phyloP scores from a whole-genome alignment of 2,888 invertebrate genomes.

The Hypomecis punctinalis region DNA sequence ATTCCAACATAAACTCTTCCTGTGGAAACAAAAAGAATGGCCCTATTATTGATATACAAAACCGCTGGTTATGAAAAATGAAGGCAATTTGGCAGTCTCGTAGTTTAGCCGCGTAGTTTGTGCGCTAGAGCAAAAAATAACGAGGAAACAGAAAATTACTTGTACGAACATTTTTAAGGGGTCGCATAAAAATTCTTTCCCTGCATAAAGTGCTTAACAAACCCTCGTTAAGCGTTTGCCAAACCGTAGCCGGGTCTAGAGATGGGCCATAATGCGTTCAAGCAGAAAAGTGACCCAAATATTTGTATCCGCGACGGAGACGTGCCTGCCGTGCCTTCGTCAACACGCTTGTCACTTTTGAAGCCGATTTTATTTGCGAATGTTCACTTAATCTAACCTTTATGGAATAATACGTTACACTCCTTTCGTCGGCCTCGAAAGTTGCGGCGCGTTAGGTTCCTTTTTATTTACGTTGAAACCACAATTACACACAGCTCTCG shows the following conservation, averaged over 20 bases:
- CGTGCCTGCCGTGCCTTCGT: constrained; percentile 28
- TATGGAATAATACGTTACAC: constrained; percentile 39
- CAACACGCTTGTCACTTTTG: constrained; percentile 25
- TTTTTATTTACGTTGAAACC: constrained; percentile 45
- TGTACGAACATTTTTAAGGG: constrained; percentile 26
- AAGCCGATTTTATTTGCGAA: constrained; percentile 31
- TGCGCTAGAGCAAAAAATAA: constrained; percentile 23
- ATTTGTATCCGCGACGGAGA: constrained; percentile 28
- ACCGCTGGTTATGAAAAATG: constrained; percentile 30
- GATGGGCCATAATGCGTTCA: constrained; percentile 33
- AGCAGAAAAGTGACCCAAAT: constrained; percentile 42
- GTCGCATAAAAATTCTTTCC: constrained; percentile 33
- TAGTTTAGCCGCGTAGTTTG: constrained; percentile 26
- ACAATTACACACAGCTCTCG: constrained; percentile 45
- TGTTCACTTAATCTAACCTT: constrained; percentile 34
- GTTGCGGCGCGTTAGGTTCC: constrained; percentile 51
- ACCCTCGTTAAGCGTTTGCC: constrained; percentile 42
- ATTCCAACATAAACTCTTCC: constrained; percentile 11
- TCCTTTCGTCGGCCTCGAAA: constrained; percentile 44
- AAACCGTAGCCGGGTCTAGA: constrained; percentile 33
- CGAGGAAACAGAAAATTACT: constrained; percentile 32
- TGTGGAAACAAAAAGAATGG: constrained; percentile 26
- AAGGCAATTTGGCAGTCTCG: constrained; percentile 30
- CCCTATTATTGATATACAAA: constrained; percentile 32
- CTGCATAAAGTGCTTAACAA: constrained; percentile 32